Percentiles rank a stretch among this genome's conserved stretches.
phyloP scores from a whole-genome alignment of 2,113 vertebrate species.

The Ammodytes marinus region DNA sequence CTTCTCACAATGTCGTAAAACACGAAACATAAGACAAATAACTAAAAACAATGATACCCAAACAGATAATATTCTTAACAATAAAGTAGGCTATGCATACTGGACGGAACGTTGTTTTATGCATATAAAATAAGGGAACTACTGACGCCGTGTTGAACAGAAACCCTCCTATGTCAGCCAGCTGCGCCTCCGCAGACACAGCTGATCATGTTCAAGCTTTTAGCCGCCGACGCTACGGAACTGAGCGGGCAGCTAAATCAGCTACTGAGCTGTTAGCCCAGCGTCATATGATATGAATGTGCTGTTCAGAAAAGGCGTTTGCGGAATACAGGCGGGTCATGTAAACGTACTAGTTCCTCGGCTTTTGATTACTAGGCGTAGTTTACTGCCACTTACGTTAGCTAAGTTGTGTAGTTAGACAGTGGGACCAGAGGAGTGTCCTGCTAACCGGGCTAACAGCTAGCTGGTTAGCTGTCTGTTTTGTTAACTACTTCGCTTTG shows the following conservation, averaged over 20 bases:
- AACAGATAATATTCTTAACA: no score
- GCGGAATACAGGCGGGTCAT: neutral
- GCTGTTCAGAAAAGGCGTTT: neutral
- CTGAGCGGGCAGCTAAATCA: constrained; percentile 62
- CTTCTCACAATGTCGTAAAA: neutral
- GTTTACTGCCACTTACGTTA: constrained; percentile 23
- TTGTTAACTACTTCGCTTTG: constrained; percentile 18
- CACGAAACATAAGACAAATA: neutral
- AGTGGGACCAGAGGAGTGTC: constrained; percentile 44
- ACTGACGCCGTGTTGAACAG: neutral
- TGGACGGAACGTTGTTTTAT: no score
- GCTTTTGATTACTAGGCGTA: neutral
- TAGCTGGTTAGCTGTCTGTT: constrained; percentile 28
- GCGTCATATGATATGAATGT: neutral
- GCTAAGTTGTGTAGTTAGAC: constrained; percentile 44
- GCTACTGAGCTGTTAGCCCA: constrained; percentile 8
- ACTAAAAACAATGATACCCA: neutral
- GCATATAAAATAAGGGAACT: no score
- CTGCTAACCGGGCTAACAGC: constrained; percentile 45
- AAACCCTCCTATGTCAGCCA: constrained; percentile 4
- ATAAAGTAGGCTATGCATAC: no score
- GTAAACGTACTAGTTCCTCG: neutral
- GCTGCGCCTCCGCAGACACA: constrained; percentile 60
- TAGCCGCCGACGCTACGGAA: constrained; percentile 74
- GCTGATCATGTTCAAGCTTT: constrained; percentile 62